phyloP scores from a whole-genome alignment of 1,140 invertebrate genomes.

The Hyles vespertilio region DNA sequence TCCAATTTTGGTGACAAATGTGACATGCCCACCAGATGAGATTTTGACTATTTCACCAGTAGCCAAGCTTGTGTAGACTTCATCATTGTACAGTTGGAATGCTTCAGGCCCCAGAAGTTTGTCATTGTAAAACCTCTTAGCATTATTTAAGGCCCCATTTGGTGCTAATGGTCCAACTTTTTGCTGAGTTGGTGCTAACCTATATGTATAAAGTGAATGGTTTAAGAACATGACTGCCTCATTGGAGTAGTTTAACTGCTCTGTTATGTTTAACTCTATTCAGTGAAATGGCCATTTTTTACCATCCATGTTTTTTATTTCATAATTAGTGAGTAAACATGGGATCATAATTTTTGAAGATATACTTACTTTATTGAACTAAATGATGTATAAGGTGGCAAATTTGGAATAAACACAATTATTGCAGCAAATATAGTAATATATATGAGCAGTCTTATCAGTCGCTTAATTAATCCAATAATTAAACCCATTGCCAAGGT shows the following conservation, averaged over 20 bases:
- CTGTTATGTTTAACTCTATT: no score
- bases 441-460: slow-evolving; percentile 45
- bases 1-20: slow-evolving; percentile 82
- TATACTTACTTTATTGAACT: slow-evolving; percentile 51
- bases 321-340: no score
- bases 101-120: slow-evolving; percentile 83
- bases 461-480: slow-evolving; percentile 37
- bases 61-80: slow-evolving; percentile 81
- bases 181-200: slow-evolving; percentile 71
- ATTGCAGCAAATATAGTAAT: slow-evolving; percentile 34
- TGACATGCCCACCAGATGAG: slow-evolving; percentile 73
- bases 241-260: no score
- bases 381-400: slow-evolving; percentile 64
- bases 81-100: slow-evolving; percentile 81
- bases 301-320: not conserved
- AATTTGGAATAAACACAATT: slow-evolving; percentile 57
- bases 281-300: not conserved
- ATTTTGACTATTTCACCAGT: slow-evolving; percentile 84
- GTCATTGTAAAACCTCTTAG: slow-evolving; percentile 79
- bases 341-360: no score
- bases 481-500: slow-evolving; percentile 51
- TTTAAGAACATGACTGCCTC: not conserved
- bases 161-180: slow-evolving; percentile 76
- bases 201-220: slow-evolving; percentile 48
- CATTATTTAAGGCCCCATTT: slow-evolving; percentile 80